These are phyloP conservation scores for Myiozetetes cayanensis DNA, from an alignment of 2,113 vertebrate genomes.

Conservation along the genomic window DNA sequence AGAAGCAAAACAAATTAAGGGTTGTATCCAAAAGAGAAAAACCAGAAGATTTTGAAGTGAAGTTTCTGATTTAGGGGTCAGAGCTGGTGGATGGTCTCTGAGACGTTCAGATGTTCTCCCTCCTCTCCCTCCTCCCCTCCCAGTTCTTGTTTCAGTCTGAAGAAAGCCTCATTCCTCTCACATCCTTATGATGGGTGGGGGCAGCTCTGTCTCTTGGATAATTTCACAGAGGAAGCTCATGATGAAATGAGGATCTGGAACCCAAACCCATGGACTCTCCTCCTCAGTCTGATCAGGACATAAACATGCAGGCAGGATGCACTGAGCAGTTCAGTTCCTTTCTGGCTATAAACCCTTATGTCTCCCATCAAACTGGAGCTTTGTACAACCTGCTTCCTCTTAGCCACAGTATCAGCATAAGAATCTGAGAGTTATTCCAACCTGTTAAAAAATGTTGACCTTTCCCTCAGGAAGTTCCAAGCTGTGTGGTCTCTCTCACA, in stretches of 20 bases:
- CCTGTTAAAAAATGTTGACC: background rate
- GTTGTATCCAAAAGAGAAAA: background rate
- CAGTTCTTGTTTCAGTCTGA: background rate
- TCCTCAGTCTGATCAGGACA: rapidly evolving
- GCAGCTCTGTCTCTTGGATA: background rate
- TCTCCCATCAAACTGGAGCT: background rate
- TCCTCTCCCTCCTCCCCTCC: background rate
- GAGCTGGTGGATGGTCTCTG: background rate
- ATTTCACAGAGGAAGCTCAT: background rate
- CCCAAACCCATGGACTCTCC: background rate
- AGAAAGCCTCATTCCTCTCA: background rate
- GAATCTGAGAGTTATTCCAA: background rate
- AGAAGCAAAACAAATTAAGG: background rate
- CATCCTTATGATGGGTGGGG: background rate
- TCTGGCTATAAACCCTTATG: background rate
- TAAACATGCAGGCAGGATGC: background rate
- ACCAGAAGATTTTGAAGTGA: background rate
- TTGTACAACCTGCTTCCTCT: background rate
- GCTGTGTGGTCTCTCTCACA: background rate
- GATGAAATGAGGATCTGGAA: background rate
- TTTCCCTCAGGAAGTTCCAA: background rate
- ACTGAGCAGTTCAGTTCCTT: background rate
- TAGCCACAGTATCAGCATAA: background rate
- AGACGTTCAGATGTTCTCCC: background rate
- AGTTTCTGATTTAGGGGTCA: background rate